Conservation (phyloP, 2,888 invertebrate species). For the Nomada fucata region DNA sequence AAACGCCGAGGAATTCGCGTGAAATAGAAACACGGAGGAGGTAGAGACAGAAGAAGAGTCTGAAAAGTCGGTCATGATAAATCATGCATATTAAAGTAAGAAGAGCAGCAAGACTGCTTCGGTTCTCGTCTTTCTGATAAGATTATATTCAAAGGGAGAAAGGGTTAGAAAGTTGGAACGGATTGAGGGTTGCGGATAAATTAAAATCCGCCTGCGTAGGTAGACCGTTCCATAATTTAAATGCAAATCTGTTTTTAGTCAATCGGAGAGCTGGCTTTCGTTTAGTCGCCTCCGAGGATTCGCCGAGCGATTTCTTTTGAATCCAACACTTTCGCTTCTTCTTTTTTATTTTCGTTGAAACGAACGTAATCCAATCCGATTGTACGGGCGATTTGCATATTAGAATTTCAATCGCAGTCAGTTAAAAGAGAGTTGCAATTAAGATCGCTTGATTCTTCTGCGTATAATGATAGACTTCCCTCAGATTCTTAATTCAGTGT, state of each 20-base stretch:
- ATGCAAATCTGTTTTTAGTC: slow-evolving; percentile 73
- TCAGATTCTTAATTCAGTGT: neutral
- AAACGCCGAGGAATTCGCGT: neutral
- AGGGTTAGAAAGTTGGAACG: slow-evolving; percentile 52
- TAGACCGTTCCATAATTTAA: slow-evolving; percentile 70
- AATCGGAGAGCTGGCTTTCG: slow-evolving; percentile 66
- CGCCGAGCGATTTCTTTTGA: slow-evolving; percentile 57
- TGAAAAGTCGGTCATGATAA: slow-evolving; percentile 69
- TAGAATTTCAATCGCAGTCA: slow-evolving; percentile 16
- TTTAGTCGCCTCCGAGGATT: slow-evolving; percentile 43
- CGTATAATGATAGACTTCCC: neutral
- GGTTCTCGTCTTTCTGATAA: slow-evolving; percentile 64
- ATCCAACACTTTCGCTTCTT: slow-evolving; percentile 36
- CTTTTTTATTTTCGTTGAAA: slow-evolving; percentile 44
- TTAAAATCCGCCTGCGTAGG: slow-evolving; percentile 68
- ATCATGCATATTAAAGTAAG: slow-evolving; percentile 72
- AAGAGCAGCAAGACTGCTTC: slow-evolving; percentile 35
- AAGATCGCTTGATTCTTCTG: neutral
- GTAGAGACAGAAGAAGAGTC: slow-evolving; percentile 28
- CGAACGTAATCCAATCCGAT: slow-evolving; percentile 36
- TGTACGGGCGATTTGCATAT: slow-evolving; percentile 40
- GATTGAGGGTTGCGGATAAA: slow-evolving; percentile 69
- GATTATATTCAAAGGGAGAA: slow-evolving; percentile 70
- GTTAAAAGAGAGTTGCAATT: slow-evolving; percentile 32
- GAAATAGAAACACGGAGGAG: neutral